Base-by-base conservation (phyloP, 2,113 vertebrate species). In the Procavia capensis region DNA sequence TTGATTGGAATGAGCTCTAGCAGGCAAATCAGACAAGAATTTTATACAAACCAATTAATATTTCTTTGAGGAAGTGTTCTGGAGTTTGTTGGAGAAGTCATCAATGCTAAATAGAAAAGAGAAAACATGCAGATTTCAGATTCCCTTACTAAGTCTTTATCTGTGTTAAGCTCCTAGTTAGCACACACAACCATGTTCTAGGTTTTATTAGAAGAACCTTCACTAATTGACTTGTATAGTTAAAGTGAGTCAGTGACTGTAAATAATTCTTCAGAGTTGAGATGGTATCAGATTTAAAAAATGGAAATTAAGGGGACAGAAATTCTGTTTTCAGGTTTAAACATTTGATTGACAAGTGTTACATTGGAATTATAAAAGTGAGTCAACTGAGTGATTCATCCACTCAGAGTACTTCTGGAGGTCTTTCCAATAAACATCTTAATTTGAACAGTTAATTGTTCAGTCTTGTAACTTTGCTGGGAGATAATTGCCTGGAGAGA, bases 391-490 rank as follows among this genome's bases (percentile, higher is more conserved):
- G 9, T 91, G 50, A 91, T n/a, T 91, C 70, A 80, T 80, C 80
- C 14, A 25, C 54, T 85, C n/a, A 72, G 72, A 78, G 59, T 85
- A 29, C 84, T 36, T 63, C 84, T 68, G 24, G 36, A 95, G 88
- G 54, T 90, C 91, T 85, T 85, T 57, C 27, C 43, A 85, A 14
- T 43, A n/a, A 64, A 4, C 6, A 29, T 34, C 78, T 66, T 92
- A 66, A 85, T 92, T 81, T 90, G 78, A 85, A 57, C 61, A 79
- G 57, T 76, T 90, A 81, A 87, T 96, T 92, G 43, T 93, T 95
- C 92, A 68, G 19, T 70, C 50, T 90, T 86, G 11, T 74, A 89
- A 92, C 39, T 94, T 45, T 74, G 34, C 72, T 66, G 1, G 76
- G 82, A 90, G 64, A 88, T 96, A 90, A 93, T 74, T 88, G 78